A percentile compares a stretch with the other conserved stretches of the same genome.
Conservation (phyloP, 2,888 invertebrate genomes). For the Calameuta pallipes region DNA sequence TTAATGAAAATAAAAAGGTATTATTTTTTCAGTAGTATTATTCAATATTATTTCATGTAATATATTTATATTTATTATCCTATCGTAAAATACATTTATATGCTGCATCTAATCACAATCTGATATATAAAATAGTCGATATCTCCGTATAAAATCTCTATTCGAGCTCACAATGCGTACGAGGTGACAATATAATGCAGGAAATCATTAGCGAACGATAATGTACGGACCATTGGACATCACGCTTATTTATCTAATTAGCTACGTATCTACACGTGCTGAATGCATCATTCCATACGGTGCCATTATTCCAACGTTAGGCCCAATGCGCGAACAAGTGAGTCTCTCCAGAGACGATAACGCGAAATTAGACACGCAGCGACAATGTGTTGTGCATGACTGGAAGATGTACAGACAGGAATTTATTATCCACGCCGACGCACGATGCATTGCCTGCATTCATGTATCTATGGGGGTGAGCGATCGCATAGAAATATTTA, state of each 20-base stretch:
- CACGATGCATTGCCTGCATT: neutral
- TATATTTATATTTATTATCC: neutral
- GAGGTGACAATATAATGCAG: slow-evolving; percentile 1
- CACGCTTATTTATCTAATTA: slow-evolving; percentile 22
- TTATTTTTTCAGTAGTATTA: no score
- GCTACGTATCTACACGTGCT: slow-evolving; percentile 16
- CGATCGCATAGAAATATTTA: slow-evolving; percentile 8
- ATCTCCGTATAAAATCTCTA: neutral
- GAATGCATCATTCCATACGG: slow-evolving; percentile 21
- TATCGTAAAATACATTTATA: neutral
- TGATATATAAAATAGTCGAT: neutral
- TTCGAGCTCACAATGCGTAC: neutral
- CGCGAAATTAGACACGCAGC: slow-evolving; percentile 22
- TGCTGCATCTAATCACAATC: neutral
- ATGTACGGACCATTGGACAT: slow-evolving; percentile 8
- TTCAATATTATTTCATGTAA: neutral
- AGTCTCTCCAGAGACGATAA: slow-evolving; percentile 17
- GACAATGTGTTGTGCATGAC: slow-evolving; percentile 17
- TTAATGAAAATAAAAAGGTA: neutral
- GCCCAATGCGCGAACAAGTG: slow-evolving; percentile 11
- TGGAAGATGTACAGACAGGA: slow-evolving; percentile 6
- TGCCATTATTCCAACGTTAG: slow-evolving; percentile 17
- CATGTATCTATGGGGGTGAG: slow-evolving; percentile 17
- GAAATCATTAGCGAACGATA: slow-evolving; percentile 6
- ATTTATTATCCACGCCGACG: slow-evolving; percentile 14